Evolutionary conservation across 2,888 invertebrate genomes (phyloP), one percentile per base, ranked within the genome.

Genomic region (Drosophila emarginata): DNA sequence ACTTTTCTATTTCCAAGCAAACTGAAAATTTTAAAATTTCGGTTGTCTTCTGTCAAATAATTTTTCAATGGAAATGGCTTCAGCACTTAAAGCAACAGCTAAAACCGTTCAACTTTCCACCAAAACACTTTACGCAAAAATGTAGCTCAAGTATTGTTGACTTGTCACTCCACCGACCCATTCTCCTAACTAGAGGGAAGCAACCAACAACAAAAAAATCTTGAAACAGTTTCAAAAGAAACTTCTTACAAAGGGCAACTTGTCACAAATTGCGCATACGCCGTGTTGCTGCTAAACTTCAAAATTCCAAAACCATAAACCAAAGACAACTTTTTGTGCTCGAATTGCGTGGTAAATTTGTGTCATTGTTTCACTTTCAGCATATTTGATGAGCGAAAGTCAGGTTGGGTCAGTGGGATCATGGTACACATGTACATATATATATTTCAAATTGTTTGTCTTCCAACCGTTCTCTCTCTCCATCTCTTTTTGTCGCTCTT

Each of bases 201-300:
- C 15, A 45, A 1, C 9, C 9, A 32, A 32, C 28, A n/a, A 53
- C 11, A 12, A 21, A 21, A 36, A 58, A 64, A 59, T 59, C 72
- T 62, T 70, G 63, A 71, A 71, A 71, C 72, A 71, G 72, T 71
- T 72, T 71, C 71, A 40, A 64, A 71, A 52, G 72, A 72, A 71
- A 71, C 40, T 71, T 71, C 40, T 56, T 45, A 64, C 71, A 71
- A 71, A 71, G 72, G 71, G 65, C 72, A 72, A 72, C 60, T 71
- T 71, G 71, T 71, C 72, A 71, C 60, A 71, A 71, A 72, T 71
- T 71, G 71, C 72, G 71, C 69, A 70, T 70, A 70, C 71, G 70
- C 69, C 69, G 69, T 63, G 71, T 39, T 71, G 71, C 64, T 59
- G 26, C 37, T n/a, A 23, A 56, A 40, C 39, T 58, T 23, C 39